Conservation (phyloP, 2,113 vertebrate species). For the Rhea pennata region DNA sequence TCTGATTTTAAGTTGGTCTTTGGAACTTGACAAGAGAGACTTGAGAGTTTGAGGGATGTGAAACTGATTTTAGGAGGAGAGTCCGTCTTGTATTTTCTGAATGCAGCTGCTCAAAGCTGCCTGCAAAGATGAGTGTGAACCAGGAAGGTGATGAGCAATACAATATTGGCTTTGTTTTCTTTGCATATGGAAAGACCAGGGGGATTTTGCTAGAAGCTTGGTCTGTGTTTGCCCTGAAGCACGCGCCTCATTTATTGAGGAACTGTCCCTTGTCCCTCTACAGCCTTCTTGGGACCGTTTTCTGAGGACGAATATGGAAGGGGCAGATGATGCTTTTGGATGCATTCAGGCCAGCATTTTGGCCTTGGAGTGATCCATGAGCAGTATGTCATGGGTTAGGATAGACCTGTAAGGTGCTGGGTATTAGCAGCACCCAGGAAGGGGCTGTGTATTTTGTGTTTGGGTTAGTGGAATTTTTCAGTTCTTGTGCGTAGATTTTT, state of each 20-base stretch:
- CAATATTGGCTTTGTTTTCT: not conserved
- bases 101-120: conserved; percentile 20
- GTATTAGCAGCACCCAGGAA: not conserved
- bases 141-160: not conserved
- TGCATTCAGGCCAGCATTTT: not conserved
- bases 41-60: not conserved
- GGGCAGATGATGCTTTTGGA: not conserved
- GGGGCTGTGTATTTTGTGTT: not conserved
- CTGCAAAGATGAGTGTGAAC: rapidly evolving
- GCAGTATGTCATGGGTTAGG: not conserved
- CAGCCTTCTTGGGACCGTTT: not conserved
- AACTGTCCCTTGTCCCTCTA: not conserved
- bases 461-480: not conserved
- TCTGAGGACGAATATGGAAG: rapidly evolving
- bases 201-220: not conserved
- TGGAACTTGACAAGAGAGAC: not conserved
- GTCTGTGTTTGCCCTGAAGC: not conserved
- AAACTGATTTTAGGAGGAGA: not conserved
- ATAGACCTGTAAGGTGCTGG: not conserved
- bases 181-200: not conserved
- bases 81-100: not conserved
- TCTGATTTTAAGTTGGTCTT: not conserved
- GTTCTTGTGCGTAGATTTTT: not conserved
- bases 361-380: not conserved
- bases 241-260: not conserved